Percentiles rank a stretch among this genome's conserved stretches.
Conservation (phyloP, 1,140 invertebrate genomes). For the Euura saliciscinereae region DNA sequence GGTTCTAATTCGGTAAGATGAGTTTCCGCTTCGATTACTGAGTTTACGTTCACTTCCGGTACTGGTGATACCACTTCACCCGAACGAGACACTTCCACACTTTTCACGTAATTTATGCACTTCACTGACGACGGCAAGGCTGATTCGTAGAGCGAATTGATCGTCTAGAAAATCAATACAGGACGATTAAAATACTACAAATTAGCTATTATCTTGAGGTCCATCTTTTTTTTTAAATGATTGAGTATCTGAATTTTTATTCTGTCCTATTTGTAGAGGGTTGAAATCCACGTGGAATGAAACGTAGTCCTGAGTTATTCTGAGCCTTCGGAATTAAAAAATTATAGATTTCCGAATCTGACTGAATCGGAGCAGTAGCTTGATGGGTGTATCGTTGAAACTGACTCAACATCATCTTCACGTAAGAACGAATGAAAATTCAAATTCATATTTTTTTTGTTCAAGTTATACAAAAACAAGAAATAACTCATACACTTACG, state of each 20-base stretch:
- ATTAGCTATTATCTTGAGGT: background rate
- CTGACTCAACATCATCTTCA: too few species aligned
- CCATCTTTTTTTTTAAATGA: too few species aligned
- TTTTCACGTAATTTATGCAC: conserved; percentile 56
- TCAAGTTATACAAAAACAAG: conserved; percentile 6
- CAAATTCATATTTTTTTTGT: conserved; percentile 6
- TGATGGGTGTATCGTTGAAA: too few species aligned
- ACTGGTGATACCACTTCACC: conserved; percentile 29
- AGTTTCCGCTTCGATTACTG: conserved; percentile 31
- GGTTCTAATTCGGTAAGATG: conserved; percentile 28
- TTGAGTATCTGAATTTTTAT: too few species aligned
- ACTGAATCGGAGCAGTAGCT: too few species aligned
- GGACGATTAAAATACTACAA: background rate
- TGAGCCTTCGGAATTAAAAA: too few species aligned
- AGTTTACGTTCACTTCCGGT: conserved; percentile 27
- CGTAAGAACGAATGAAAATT: conserved; percentile 10
- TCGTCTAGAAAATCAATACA: conserved; percentile 39
- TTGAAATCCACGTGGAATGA: too few species aligned
- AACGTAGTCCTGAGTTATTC: too few species aligned
- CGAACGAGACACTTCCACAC: conserved; percentile 41
- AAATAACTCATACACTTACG: conserved; percentile 31
- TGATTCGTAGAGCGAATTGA: conserved; percentile 47
- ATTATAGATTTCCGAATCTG: too few species aligned
- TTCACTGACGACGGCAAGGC: conserved; percentile 50
- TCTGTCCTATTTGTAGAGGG: too few species aligned